phyloP scores from a whole-genome alignment of 1,140 invertebrate genomes.

The Zaprionus inermis region DNA sequence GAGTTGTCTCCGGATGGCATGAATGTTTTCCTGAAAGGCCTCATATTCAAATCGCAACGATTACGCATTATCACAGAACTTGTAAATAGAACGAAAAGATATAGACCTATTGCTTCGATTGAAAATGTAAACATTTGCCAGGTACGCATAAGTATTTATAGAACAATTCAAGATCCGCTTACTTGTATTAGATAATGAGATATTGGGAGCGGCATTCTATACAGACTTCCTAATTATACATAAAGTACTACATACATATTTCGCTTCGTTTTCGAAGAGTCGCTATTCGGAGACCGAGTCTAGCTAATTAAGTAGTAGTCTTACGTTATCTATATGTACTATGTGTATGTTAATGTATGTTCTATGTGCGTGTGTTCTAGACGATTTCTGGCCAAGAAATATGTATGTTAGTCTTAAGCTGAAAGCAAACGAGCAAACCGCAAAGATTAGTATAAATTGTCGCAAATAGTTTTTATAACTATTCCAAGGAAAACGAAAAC shows the following conservation, averaged over 20 bases:
- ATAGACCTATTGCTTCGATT: conserved; percentile 18
- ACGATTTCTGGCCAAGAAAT: conserved; percentile 41
- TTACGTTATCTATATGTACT: conserved; percentile 29
- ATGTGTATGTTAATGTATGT: conserved; percentile 2
- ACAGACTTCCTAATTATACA: conserved; percentile 48
- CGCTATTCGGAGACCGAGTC: conserved; percentile 33
- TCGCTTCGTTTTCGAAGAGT: conserved; percentile 48
- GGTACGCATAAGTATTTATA: conserved; percentile 39
- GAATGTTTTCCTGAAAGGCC: conserved; percentile 48
- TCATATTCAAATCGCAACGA: conserved; percentile 50
- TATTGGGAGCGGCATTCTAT: conserved; percentile 30
- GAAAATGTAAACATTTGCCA: conserved; percentile 41
- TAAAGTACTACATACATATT: conserved; percentile 23
- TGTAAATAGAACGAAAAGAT: conserved; percentile 5
- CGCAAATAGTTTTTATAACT: conserved; percentile 75
- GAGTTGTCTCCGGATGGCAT: conserved; percentile 30
- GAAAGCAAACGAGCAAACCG: conserved; percentile 57
- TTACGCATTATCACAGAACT: conserved; percentile 8
- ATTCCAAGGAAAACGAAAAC: conserved; percentile 69
- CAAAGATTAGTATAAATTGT: conserved; percentile 81
- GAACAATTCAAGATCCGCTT: conserved; percentile 57
- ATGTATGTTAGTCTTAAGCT: conserved; percentile 50
- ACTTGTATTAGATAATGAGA: conserved; percentile 32
- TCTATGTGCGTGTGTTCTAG: conserved; percentile 17
- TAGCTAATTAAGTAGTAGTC: conserved; percentile 35